Evolutionary conservation across 1,140 invertebrate species (phyloP), one percentile per base, ranked within the genome.

Genomic region (Leptinotarsa texana): DNA sequence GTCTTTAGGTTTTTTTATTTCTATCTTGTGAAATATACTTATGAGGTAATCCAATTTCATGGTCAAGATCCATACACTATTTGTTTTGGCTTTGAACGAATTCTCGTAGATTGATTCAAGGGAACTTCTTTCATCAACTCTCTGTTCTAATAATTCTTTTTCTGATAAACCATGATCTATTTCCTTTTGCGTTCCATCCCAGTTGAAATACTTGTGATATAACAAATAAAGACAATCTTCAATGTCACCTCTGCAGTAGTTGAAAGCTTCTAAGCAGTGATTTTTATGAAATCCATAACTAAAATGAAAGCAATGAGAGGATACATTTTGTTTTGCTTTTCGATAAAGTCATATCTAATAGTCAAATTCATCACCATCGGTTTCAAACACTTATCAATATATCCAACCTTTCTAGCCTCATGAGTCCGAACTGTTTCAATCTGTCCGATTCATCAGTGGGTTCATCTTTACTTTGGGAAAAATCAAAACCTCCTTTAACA

Each of bases 21-120:
- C 13, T 83, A 89, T 88, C 3, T 88, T 87, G 79, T 88, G 84
- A 82, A 90, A 91, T 75, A 89, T 83, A 79, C 89, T 87, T 11
- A 90, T 83, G 79, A 93, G 85, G 85, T 93, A 93, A 79, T 92
- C 88, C 66, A 93, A 84, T 79, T 89, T 88, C 65, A 93, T 83
- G 77, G 88, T 89, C 0, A 93, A 82, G 75, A 86, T 88, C 92
- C 92, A 94, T 48, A 93, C 86, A 81, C 90, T 89, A 57, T 84
- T 82, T 61, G 93, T 90, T 82, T 91, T 92, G 77, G 92, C 90
- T 81, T 86, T 85, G 83, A 92, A 93, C 27, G 85, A 86, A 69
- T 87, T 84, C 71, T 92, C 92, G 83, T 93, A 94, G 75, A 94
- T 94, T 57, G 92, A 93, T 83, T 92, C 88, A 48, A 94, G 83